Conservation (phyloP, 2,888 invertebrate genomes). For the Resseliella maxima region DNA sequence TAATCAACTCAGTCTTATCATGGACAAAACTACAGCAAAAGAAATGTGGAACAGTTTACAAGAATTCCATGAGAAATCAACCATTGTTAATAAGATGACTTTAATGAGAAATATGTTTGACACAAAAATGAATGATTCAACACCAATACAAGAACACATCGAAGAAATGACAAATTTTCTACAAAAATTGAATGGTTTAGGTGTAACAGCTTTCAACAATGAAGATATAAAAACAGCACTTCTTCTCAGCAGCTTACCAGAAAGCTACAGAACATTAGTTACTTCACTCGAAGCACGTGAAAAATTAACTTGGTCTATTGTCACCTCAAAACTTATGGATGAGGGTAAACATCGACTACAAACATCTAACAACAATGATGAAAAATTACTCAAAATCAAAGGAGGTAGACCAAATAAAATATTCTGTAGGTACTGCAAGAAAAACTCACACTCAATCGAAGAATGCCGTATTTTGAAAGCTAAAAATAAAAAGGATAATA, state of each 20-base stretch:
- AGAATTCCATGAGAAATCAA: too few species aligned
- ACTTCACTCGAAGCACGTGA: slow-evolving; percentile 58
- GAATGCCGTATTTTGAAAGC: slow-evolving; percentile 57
- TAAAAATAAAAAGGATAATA: neutral
- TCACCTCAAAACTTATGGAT: neutral
- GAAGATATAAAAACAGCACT: neutral
- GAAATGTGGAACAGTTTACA: too few species aligned
- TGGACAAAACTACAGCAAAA: too few species aligned
- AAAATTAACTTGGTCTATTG: neutral
- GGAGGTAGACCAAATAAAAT: neutral
- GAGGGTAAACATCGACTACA: neutral
- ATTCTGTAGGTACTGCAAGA: slow-evolving; percentile 59
- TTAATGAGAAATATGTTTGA: too few species aligned
- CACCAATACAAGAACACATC: slow-evolving; percentile 59
- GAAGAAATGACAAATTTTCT: slow-evolving; percentile 58
- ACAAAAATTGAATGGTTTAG: slow-evolving; percentile 56
- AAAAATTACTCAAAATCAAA: neutral
- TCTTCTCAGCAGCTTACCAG: slow-evolving; percentile 33
- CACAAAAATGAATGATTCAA: too few species aligned
- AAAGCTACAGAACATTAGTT: slow-evolving; percentile 57
- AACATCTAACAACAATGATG: neutral
- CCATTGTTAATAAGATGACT: slow-evolving; percentile 5
- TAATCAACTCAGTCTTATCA: too few species aligned
- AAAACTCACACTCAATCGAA: slow-evolving; percentile 57
- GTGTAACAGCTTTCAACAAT: too few species aligned